Base-by-base conservation (phyloP, 2,113 vertebrate species). In the Otolemur garnettii region DNA sequence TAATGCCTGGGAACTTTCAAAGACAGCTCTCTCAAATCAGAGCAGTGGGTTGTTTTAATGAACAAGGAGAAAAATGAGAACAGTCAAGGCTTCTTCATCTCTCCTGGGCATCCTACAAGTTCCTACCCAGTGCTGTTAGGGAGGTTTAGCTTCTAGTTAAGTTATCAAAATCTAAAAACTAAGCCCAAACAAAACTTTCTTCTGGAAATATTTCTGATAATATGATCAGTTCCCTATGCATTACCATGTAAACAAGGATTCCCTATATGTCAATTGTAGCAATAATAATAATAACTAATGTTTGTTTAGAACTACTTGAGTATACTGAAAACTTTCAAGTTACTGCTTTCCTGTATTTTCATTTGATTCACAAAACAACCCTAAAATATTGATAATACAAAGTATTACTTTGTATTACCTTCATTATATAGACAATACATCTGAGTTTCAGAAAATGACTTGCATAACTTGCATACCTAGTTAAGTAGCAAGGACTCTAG, bases 91-190 rank as follows among this genome's bases (percentile, higher is more conserved):
- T 80, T 69, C n/a, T 42, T 10, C 1, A 6, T 53, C 42, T 89
- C 71, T 81, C 35, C 0, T 3, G 26, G 17, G 64, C 60, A 89
- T 38, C 24, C 74, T 60, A 74, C 72, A 26, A 90, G 59, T 42
- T 96, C 82, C 86, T 55, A 91, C 85, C 30, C 33, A 22, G 55
- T 45, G 11, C 57, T 78, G 17, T 42, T 38, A 85, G 60, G 78
- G 87, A 96, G 59, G 74, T 89, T 96, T 81, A 93, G 91, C 53
- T 69, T 95, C 72, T 85, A 53, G 45, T 94, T 74, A 83, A 78
- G 55, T 79, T 95, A 95, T 81, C 84, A 95, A 93, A 91, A 89
- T 94, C 87, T 78, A 42, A 77, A 96, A 88, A 28, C 60, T 78
- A 91, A 96, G 87, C 17, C 57, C 90, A 84, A 90, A 93, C 53